phyloP scores from a whole-genome alignment of 2,797 vertebrate genomes.

The Hybognathus amarus region DNA sequence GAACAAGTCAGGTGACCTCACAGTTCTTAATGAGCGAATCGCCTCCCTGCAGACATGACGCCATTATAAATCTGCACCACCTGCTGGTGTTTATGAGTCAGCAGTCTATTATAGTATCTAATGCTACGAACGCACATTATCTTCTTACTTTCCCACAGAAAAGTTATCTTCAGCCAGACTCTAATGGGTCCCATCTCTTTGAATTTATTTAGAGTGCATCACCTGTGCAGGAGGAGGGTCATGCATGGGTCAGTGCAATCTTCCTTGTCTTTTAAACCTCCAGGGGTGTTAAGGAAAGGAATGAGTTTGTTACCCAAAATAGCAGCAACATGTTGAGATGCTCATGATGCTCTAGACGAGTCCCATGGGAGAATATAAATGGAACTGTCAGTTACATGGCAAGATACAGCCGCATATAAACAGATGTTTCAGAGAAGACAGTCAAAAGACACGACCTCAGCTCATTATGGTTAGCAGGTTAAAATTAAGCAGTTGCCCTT shows the following conservation, averaged over 20 bases:
- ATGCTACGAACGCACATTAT: conserved; percentile 18
- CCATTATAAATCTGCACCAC: conserved; percentile 25
- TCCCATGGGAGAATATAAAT: conserved; percentile 7
- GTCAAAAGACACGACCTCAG: conserved; percentile 14
- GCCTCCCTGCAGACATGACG: conserved; percentile 32
- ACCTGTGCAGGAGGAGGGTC: conserved; percentile 35
- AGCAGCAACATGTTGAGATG: background rate
- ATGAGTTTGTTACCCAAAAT: conserved; percentile 20
- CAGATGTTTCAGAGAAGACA: background rate
- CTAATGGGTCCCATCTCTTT: conserved; percentile 8
- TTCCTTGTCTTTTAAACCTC: conserved; percentile 23
- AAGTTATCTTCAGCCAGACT: background rate
- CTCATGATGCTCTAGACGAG: background rate
- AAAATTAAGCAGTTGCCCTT: conserved; percentile 17
- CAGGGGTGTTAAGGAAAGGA: conserved; percentile 21
- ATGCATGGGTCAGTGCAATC: conserved; percentile 20
- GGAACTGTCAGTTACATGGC: conserved; percentile 16
- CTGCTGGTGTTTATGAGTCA: conserved; percentile 45
- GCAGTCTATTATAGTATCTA: conserved; percentile 11
- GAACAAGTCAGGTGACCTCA: conserved; percentile 48
- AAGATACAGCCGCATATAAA: background rate
- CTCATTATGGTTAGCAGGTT: background rate
- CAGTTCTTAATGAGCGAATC: conserved; percentile 31
- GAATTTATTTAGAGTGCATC: conserved; percentile 38
- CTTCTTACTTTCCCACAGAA: conserved; percentile 15